These are phyloP conservation scores for Lasioglossum pauxillum DNA, from an alignment of 2,888 invertebrate genomes.

Conservation along the genomic window DNA sequence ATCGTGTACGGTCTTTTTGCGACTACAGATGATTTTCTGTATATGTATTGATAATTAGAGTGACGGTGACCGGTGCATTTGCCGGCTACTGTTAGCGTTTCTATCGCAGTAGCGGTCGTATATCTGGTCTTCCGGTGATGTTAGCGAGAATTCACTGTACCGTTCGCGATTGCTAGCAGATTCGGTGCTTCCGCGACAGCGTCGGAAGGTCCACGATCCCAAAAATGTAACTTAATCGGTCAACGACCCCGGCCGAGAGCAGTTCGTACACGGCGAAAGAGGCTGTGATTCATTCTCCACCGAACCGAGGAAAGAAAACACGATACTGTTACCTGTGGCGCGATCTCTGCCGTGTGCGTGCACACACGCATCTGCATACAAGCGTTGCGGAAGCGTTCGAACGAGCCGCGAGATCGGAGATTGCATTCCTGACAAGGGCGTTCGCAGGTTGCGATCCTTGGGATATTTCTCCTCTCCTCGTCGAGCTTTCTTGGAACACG, in stretches of 20 bases:
- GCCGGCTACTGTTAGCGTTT: not conserved
- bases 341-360: constrained; percentile 23
- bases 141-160: not conserved
- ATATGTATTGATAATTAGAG: not conserved
- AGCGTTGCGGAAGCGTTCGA: constrained; percentile 19
- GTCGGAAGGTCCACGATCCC: constrained; percentile 4
- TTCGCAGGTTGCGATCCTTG: constrained; percentile 36
- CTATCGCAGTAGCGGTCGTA: not conserved
- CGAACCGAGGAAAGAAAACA: constrained; percentile 17
- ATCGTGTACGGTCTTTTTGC: too few relatives aligned
- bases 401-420: constrained; percentile 52
- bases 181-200: not conserved
- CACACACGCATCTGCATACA: constrained; percentile 19
- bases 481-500: not conserved
- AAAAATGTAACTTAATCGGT: constrained; percentile 10
- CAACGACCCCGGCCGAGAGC: not conserved
- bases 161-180: not conserved
- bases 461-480: not conserved
- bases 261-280: constrained; percentile 19
- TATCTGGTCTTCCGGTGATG: not conserved
- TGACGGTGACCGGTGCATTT: too few relatives aligned
- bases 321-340: constrained; percentile 51
- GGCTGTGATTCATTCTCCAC: not conserved
- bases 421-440: constrained; percentile 64
- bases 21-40: too few relatives aligned